Conservation (phyloP, 2,888 invertebrate genomes). For the Vannuccia rotundouncinata region DNA sequence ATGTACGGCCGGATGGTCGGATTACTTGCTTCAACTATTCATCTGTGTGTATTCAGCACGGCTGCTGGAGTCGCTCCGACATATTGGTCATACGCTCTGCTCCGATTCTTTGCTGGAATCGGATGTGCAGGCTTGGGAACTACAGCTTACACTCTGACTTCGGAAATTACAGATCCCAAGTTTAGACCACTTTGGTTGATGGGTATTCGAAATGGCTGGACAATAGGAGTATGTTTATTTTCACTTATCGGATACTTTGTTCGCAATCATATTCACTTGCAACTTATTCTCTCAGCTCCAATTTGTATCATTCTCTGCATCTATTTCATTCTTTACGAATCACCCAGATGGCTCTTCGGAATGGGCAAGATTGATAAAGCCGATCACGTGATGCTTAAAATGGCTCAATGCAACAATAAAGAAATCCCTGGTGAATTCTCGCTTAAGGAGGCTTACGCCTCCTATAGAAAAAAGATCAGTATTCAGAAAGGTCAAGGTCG, state of each 20-base stretch:
- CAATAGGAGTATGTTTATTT: constrained; percentile 6
- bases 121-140: constrained; percentile 34
- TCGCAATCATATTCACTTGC: constrained; percentile 9
- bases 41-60: constrained; percentile 5
- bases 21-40: not conserved
- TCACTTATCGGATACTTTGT: constrained; percentile 30
- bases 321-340: constrained; percentile 12
- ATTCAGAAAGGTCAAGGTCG: not conserved
- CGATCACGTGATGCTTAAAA: not conserved
- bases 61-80: constrained; percentile 27
- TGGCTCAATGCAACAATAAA: not conserved
- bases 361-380: constrained; percentile 14
- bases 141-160: not conserved
- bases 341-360: constrained; percentile 25
- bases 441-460: not conserved
- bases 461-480: not conserved
- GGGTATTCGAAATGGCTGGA: constrained; percentile 20
- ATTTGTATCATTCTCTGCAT: not conserved
- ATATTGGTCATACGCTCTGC: constrained; percentile 19
- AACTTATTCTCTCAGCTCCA: constrained; percentile 5
- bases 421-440: not conserved
- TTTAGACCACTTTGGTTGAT: constrained; percentile 10
- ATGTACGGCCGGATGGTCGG: constrained; percentile 40
- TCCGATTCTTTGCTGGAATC: constrained; percentile 25
- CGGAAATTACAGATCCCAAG: constrained; percentile 28